phyloP scores from a whole-genome alignment of 2,797 vertebrate genomes.

The Cyclopterus lumpus region DNA sequence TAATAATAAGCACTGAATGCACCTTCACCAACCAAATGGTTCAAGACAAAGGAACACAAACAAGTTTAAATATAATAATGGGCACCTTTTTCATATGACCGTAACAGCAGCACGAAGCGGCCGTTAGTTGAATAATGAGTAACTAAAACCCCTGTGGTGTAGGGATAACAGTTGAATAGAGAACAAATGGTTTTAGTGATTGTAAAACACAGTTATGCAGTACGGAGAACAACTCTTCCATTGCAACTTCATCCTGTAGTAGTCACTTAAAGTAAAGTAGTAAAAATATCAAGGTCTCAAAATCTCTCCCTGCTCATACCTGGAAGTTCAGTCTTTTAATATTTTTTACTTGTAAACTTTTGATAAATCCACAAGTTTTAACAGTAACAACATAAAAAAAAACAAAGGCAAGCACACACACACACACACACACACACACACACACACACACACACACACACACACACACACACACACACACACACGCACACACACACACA shows the following conservation, averaged over 20 bases:
- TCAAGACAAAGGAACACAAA: conserved; percentile 1
- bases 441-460: conserved; percentile 18
- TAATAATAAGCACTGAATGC: not conserved
- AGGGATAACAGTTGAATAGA: not conserved
- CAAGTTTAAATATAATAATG: not conserved
- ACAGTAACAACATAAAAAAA: conserved; percentile 4
- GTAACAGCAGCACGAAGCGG: not conserved
- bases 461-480: conserved; percentile 17
- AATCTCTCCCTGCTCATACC: not conserved
- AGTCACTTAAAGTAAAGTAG: not conserved
- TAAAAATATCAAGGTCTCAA: not conserved
- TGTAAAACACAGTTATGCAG: not conserved
- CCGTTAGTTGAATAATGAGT: not conserved
- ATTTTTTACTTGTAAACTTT: conserved; percentile 2
- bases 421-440: conserved; percentile 21
- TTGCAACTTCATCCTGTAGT: not conserved
- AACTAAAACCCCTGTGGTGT: not conserved
- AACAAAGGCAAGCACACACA: conserved; percentile 10
- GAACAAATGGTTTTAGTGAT: not conserved
- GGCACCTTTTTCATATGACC: not conserved
- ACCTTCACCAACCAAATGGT: not conserved
- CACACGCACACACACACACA: conserved; percentile 18
- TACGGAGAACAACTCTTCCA: not conserved
- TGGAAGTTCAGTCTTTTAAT: conserved; percentile 2
- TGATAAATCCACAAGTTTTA: not conserved